phyloP scores from a whole-genome alignment of 2,888 invertebrate species.

The Platypus cylindrus region DNA sequence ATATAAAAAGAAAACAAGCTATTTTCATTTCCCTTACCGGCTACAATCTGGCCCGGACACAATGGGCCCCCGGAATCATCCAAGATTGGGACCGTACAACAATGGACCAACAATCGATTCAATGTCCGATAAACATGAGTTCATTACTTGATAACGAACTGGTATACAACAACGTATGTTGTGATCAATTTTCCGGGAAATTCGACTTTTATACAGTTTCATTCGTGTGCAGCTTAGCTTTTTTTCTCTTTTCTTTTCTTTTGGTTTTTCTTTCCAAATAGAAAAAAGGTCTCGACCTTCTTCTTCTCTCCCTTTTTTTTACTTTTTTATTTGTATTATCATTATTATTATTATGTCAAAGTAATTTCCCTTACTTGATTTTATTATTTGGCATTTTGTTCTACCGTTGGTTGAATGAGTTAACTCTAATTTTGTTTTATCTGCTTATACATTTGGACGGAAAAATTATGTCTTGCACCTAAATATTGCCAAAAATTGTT shows the following conservation, averaged over 20 bases:
- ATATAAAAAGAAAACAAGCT: conserved; percentile 29
- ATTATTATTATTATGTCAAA: too few relatives aligned
- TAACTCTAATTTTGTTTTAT: too few relatives aligned
- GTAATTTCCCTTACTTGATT: too few relatives aligned
- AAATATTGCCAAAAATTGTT: too few relatives aligned
- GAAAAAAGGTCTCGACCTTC: too few relatives aligned
- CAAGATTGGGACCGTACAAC: conserved; percentile 31
- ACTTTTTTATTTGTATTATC: too few relatives aligned
- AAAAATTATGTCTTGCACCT: too few relatives aligned
- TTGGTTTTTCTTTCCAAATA: too few relatives aligned
- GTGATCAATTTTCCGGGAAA: conserved; percentile 16
- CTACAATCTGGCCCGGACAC: conserved; percentile 26
- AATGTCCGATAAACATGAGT: conserved; percentile 32
- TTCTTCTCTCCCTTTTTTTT: too few relatives aligned
- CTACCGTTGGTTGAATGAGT: too few relatives aligned
- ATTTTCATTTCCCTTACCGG: conserved; percentile 31
- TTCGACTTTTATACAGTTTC: conserved; percentile 10
- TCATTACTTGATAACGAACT: conserved; percentile 33
- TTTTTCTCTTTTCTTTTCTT: conserved; percentile 6
- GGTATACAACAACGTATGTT: conserved; percentile 13
- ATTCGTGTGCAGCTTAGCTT: conserved; percentile 8
- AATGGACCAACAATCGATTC: conserved; percentile 34
- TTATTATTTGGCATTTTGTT: too few relatives aligned
- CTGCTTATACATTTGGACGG: too few relatives aligned
- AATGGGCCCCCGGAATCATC: conserved; percentile 29